These are phyloP conservation scores for Solenodon paradoxus DNA, from an alignment of 2,113 vertebrate species.

Conservation along the genomic window DNA sequence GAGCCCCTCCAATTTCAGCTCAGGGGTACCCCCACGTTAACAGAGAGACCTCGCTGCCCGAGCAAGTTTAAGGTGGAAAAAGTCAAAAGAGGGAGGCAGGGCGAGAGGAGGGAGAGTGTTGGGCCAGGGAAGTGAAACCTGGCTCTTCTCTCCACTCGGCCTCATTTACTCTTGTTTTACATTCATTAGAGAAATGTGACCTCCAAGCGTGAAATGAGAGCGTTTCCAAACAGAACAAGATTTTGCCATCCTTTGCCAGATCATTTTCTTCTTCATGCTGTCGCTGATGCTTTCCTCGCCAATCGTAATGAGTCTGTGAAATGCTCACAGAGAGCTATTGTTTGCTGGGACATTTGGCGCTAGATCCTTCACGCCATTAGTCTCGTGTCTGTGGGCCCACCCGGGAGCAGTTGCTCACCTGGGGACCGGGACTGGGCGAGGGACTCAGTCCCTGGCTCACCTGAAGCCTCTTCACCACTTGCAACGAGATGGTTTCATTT, in stretches of 20 bases:
- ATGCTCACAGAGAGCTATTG: accelerated
- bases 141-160: neutral
- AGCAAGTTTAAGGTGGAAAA: neutral
- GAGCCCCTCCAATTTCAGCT: accelerated
- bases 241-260: neutral
- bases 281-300: neutral
- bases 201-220: neutral
- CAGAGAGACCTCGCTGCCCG: neutral
- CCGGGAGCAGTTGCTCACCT: accelerated
- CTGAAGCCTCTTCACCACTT: neutral
- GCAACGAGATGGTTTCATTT: neutral
- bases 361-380: neutral
- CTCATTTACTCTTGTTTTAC: neutral
- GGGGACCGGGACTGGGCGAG: too few species aligned
- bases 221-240: neutral
- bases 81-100: neutral
- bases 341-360: neutral
- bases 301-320: accelerated
- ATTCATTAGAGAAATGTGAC: neutral
- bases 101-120: too few species aligned
- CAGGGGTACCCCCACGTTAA: neutral
- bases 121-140: neutral
- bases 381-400: neutral
- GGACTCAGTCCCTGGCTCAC: neutral
- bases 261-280: neutral